Base-by-base conservation (phyloP, 2,797 vertebrate genomes). In the Distichodus sexfasciatus region DNA sequence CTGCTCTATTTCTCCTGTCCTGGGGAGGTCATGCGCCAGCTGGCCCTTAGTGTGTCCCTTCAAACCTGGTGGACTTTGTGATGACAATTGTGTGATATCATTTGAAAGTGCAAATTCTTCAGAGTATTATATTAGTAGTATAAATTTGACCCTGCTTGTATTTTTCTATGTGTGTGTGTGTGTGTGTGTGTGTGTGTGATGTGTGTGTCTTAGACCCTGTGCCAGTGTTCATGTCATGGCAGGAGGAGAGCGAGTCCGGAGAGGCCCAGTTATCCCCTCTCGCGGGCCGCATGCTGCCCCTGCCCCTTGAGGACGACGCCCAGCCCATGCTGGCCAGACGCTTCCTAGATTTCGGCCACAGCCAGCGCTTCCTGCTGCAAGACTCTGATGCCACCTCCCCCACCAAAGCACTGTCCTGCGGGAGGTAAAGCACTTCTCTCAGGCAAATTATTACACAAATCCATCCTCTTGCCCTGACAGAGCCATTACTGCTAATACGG, bases 241-340 rank as follows among this genome's bases (percentile, higher is more conserved):
- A 97, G 85, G 94, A 96, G 44, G 96, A 98, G 76, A 91, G 69
- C n/a, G 95, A 97, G 36, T 92, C 91, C 44, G 96, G 96, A 79
- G 96, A 99, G 86, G 96, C 96, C 21, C 95, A 98, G 80, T 92
- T 98, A 69, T 98, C 96, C 71, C 96, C 96, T 0, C 90, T 98
- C 83, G 96, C 96, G 44, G 94, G 95, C 23, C 94, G 96, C 83
- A 94, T 99, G 93, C 91, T 94, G 66, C 92, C 92, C 14, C 92
- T 94, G 43, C 93, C 91, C 0, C 78, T 96, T 66, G 95, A 94
- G 83, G 94, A 95, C 58, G 94, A 95, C 6, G 79, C 89, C 50
- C 93, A 94, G 67, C 95, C 92, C 6, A 78, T 95, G 21, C 72
- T 95, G 63, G 94, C 95, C 1, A 93, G 95, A 0, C 91, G 95